phyloP scores from a whole-genome alignment of 2,797 vertebrate species.

The Poeciliopsis turneri region DNA sequence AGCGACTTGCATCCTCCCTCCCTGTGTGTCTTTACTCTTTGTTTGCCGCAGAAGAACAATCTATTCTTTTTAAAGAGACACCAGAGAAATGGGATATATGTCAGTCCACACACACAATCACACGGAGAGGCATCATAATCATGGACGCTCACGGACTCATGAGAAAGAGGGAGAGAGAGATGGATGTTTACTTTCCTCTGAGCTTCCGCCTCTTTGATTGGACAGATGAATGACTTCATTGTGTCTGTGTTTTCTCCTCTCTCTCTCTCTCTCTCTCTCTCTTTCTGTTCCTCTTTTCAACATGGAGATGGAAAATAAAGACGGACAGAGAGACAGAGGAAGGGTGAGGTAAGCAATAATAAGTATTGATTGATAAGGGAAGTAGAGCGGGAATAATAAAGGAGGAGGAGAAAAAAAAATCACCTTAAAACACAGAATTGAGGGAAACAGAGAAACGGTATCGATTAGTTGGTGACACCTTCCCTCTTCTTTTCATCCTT shows the following conservation, averaged over 20 bases:
- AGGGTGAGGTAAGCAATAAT: constrained; percentile 58
- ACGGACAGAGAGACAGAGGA: constrained; percentile 23
- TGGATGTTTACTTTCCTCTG: constrained; percentile 73
- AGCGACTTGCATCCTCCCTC: constrained; percentile 23
- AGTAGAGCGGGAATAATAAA: constrained; percentile 73
- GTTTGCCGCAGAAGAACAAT: constrained; percentile 71
- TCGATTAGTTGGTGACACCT: constrained; percentile 62
- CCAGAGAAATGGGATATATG: constrained; percentile 69
- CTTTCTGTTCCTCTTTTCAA: constrained; percentile 20
- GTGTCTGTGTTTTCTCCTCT: constrained; percentile 52
- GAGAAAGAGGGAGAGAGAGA: constrained; percentile 61
- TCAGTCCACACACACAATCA: constrained; percentile 54
- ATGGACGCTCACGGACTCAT: constrained; percentile 65
- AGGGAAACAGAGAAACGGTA: constrained; percentile 56
- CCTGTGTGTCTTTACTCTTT: constrained; percentile 61
- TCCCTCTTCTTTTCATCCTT: constrained; percentile 45
- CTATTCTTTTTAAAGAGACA: constrained; percentile 79
- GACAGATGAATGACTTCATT: constrained; percentile 78
- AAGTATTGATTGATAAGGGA: constrained; percentile 73
- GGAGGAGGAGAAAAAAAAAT: constrained; percentile 31
- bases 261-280: constrained; percentile 15
- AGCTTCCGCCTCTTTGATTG: constrained; percentile 77
- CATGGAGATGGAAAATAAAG: constrained; percentile 29
- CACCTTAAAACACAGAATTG: constrained; percentile 50
- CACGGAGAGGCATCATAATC: constrained; percentile 64